Evolutionary conservation across 2,888 invertebrate species (phyloP), one percentile per base, ranked within the genome.

Genomic region (Muschampia plurimacula): DNA sequence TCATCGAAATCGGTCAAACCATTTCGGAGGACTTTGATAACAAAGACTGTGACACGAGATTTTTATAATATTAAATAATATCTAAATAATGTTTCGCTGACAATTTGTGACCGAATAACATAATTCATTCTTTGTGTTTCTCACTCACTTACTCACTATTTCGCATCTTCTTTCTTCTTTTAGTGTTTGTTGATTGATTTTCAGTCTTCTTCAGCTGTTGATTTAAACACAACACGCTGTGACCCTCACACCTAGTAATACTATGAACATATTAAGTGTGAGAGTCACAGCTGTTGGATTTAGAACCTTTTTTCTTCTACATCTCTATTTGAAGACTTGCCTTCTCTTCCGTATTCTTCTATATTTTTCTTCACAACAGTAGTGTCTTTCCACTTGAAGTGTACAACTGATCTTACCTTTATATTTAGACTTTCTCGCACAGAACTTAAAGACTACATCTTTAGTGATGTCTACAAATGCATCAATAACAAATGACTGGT

Each of bases 161-260:
- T n/a, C 8, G 13, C 12, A 3, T 36, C 59, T 59, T 59, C 15
- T 15, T 52, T 55, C 55, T 55, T 55, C 55, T 55, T 22, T 8
- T 5, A 8, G 1, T 41, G 41, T 8, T 41, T 41, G 6, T 6
- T 8, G 9, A 41, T 8, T 8, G 9, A 8, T 41, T 41, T 32
- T 32, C 32, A 32, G 41, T 41, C 41, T 41, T 41, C 12, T 28
- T 1, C 15, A 5, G 80, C 49, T 44, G 80, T 12, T 10, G 0
- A 72, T 72, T 59, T 80, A 80, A 79, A 76, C 80, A 68, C 82
- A 76, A 78, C 82, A 77, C 82, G 91, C 90, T 90, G 91, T 90
- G 89, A 91, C 90, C 90, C 90, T 90, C 89, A 90, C 90, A 90
- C 91, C 91, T 91, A 90, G 82, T 86, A 89, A 76, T 73, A 72